Base-by-base conservation (phyloP, 2,797 vertebrate genomes). In the Sandelia bainsii region DNA sequence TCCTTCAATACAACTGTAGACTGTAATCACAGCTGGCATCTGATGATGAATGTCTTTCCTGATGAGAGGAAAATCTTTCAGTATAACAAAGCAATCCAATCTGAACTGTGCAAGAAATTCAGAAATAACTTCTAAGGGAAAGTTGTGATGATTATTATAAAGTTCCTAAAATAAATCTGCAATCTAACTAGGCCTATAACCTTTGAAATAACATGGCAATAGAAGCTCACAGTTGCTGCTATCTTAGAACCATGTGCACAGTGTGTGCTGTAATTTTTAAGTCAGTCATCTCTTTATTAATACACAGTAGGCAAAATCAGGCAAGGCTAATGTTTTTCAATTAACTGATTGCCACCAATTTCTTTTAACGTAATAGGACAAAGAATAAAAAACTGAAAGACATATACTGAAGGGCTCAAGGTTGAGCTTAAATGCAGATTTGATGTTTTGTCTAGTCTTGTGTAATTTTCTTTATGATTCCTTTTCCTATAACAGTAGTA, bases 21-120 rank as follows among this genome's bases (percentile, higher is more conserved):
- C 51, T 62, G 52, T 71, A 69, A 86, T 74, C 74, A 72, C 79
- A 75, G 53, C 59, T 77, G 62, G 45, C 19, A 50, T 62, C 69
- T 77, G 72, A 59, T 45, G 65, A 72, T 60, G 52, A 61, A 44
- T 9, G 11, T 46, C 6, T 42, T 57, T 76, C 25, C 52, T 70
- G 50, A 63, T 42, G 17, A 49, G 52, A 70, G 45, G 23, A 40
- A 64, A 62, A 59, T 64, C 17, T 25, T 40, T 27, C 23, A 34
- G 3, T 19, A 51, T 53, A 75, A 54, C 62, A 77, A 72, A 62
- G 59, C 46, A 44, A 27, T 34, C 12, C 5, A 19, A 39, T 62
- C 51, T 66, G 6, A 51, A 29, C 11, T 5, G 25, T 53, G 29
- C 23, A 37, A 23, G 32, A 60, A 8, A 69, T 61, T 58, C 17